Evolutionary conservation across 2,888 invertebrate species (phyloP).

Genomic region (Diplolepis rosae): DNA sequence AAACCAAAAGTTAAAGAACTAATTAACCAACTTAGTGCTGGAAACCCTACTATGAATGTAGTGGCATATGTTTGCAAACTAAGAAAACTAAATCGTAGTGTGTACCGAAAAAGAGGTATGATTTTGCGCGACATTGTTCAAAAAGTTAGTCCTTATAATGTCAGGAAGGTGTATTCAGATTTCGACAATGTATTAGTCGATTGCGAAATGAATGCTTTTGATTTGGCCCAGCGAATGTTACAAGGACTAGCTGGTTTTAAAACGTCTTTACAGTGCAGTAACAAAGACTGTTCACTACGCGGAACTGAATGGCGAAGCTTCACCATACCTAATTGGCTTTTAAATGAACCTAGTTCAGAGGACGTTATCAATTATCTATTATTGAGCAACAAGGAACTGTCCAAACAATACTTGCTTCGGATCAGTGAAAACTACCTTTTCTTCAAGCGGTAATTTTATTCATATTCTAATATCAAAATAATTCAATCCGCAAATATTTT

Average conservation of each 20-base stretch:
- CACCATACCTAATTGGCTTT: not conserved
- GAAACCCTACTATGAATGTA: too few species aligned
- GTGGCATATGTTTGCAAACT: not conserved
- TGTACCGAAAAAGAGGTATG: not conserved
- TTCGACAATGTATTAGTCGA: not conserved
- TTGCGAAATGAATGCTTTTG: not conserved
- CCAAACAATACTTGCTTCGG: not conserved
- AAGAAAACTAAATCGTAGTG: not conserved
- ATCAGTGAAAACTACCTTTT: not conserved
- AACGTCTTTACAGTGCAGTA: slow-evolving; percentile 1
- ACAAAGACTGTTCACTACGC: not conserved
- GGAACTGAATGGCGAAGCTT: not conserved
- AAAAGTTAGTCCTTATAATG: not conserved
- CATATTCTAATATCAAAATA: not conserved
- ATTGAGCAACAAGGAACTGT: not conserved
- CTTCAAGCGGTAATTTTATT: not conserved
- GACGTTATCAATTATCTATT: not conserved
- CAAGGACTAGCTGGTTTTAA: not conserved
- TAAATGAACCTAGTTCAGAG: not conserved
- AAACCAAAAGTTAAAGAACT: too few species aligned
- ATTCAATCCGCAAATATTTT: too few species aligned
- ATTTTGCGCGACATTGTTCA: not conserved
- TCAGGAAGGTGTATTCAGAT: not conserved
- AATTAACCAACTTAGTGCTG: too few species aligned
- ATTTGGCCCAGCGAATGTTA: not conserved